Evolutionary conservation across 2,113 vertebrate genomes (phyloP).

Genomic region (Neomonachus schauinslandi): DNA sequence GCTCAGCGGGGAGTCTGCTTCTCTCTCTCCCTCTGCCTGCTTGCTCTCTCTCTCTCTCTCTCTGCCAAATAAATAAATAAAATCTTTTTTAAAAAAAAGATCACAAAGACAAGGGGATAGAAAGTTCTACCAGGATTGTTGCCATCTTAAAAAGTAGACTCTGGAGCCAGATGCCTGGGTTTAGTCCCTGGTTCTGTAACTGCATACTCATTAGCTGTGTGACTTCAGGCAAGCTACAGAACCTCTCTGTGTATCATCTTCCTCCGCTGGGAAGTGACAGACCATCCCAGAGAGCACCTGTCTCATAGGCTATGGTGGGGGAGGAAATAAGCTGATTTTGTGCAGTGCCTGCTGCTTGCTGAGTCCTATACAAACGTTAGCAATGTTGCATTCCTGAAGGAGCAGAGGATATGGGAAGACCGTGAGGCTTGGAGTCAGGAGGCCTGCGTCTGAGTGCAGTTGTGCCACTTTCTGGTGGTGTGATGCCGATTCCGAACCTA

Average conservation of each 20-base stretch:
- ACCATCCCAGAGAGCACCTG: not conserved
- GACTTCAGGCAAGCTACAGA: not conserved
- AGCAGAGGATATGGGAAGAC: not conserved
- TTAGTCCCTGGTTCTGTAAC: not conserved
- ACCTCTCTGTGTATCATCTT: not conserved
- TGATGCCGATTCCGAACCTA: not conserved
- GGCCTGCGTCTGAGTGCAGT: not conserved
- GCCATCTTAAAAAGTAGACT: not conserved
- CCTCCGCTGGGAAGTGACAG: not conserved
- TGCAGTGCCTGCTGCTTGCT: not conserved
- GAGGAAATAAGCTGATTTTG: too few relatives aligned
- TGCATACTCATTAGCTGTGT: not conserved
- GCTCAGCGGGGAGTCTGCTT: too few relatives aligned
- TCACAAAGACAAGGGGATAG: not conserved
- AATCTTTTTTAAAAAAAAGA: too few relatives aligned
- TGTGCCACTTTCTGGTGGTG: not conserved
- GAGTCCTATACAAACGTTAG: not conserved
- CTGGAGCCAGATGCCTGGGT: not conserved
- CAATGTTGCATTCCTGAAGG: not conserved
- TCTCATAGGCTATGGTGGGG: not conserved
- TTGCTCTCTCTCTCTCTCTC: too few relatives aligned
- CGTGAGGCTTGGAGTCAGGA: not conserved
- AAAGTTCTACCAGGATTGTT: not conserved
- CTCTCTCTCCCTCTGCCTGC: too few relatives aligned
- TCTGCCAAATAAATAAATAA: too few relatives aligned